Base-by-base conservation (phyloP, 2,113 vertebrate genomes). In the Myodes glareolus region DNA sequence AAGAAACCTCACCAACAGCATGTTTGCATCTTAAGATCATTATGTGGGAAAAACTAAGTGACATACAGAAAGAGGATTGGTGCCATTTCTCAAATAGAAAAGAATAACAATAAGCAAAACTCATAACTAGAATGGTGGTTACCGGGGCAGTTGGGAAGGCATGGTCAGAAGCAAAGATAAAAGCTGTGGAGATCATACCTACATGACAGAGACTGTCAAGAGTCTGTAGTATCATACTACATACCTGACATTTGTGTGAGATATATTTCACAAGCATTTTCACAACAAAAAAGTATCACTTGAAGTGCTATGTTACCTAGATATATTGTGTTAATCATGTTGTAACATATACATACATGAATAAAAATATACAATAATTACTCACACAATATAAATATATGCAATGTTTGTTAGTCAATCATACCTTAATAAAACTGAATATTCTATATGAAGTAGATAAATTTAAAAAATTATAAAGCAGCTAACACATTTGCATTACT, bases 391-490 rank as follows among this genome's bases (percentile, higher is more conserved):
- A 14, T 58, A 85, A 63, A 39, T 65, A 42, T 52, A 4, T 65
- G n/a, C 36, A n/a, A 91, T n/a, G 5, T 12, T n/a, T 61, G 8
- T 58, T 36, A 21, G 45, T 55, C n/a, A 94, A n/a, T 45, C 23
- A 58, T 29, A 45, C 13, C 33, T 45, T 5, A 58, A 36, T 55
- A 88, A 58, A 88, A 14, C 21, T 78, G 12, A 3, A 50, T 31
- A 73, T 16, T 78, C 45, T 42, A 88, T 13, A 68, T 45, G 63
- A 42, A 72, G 80, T 61, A 63, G 16, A 29, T 55, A 88, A 42
- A 55, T 42, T 93, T 36, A 81, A 70, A 90, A 94, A 94, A 23
- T 5, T 4, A 88, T 80, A 93, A 87, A 96, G 25, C 2, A 94
- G 17, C 81, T 78, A n/a, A 93, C 9, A 55, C 7, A 11, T 77